Conservation (phyloP, 2,888 invertebrate genomes). For the Nymphalis c-album region DNA sequence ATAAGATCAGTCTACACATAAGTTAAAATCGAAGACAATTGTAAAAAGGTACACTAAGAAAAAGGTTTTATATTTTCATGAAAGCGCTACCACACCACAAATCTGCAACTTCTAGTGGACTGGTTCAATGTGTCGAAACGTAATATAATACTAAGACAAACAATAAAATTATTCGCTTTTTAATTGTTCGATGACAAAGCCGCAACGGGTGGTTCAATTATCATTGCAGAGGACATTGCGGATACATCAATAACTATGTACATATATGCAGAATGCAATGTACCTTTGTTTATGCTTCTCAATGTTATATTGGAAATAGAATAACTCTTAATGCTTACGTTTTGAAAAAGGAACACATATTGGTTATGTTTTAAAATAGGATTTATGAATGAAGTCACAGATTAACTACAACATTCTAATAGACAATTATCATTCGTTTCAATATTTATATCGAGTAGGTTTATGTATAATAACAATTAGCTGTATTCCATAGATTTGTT, state of each 20-base stretch:
- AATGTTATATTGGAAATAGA: neutral
- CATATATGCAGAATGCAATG: neutral
- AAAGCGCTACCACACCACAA: neutral
- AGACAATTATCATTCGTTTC: neutral
- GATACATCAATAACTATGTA: neutral
- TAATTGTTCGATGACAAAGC: too few species aligned
- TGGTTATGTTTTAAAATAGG: neutral
- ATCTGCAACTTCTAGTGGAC: neutral
- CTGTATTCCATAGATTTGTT: conserved; percentile 15
- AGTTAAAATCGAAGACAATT: too few species aligned
- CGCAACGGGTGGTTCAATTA: neutral
- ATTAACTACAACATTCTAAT: neutral
- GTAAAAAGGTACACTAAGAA: too few species aligned
- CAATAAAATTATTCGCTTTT: too few species aligned
- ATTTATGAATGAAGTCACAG: neutral
- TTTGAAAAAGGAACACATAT: too few species aligned
- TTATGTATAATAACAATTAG: conserved; percentile 17
- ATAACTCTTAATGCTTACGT: neutral
- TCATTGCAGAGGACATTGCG: neutral
- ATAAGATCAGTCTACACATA: too few species aligned
- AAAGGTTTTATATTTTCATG: too few species aligned
- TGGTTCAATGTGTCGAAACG: too few species aligned
- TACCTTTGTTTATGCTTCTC: neutral
- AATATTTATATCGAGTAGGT: neutral
- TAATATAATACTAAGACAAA: too few species aligned